Evolutionary conservation across 2,888 invertebrate genomes (phyloP).

Genomic region (Calameuta pallipes): DNA sequence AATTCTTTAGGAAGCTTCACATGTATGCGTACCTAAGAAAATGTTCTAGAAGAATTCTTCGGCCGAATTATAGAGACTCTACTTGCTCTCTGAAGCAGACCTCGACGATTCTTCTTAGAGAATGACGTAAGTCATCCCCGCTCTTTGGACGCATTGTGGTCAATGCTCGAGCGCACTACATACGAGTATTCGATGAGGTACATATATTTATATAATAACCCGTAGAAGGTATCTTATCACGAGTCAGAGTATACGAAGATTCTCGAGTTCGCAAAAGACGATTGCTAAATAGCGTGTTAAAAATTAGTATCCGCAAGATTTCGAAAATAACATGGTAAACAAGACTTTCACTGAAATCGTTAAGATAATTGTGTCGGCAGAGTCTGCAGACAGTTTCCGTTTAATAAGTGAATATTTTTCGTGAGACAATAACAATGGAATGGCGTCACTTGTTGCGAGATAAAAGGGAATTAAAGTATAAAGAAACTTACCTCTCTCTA

Average conservation of each 20-base stretch:
- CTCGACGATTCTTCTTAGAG: background rate
- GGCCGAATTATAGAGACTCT: background rate
- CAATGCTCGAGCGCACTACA: background rate
- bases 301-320: background rate
- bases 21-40: background rate
- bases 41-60: background rate
- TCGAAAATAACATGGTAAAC: background rate
- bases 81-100: background rate
- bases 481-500: background rate
- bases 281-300: background rate
- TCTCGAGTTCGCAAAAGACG: background rate
- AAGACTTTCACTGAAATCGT: background rate
- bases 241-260: background rate
- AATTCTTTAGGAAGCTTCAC: background rate
- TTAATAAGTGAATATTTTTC: background rate
- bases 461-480: background rate
- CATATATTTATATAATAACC: background rate
- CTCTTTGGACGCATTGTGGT: background rate
- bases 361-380: background rate
- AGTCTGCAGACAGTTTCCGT: background rate
- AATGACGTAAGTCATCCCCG: background rate
- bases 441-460: background rate
- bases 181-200: background rate
- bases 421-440: background rate
- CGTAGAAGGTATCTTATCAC: background rate